Percentiles rank a stretch among this genome's conserved stretches.
phyloP scores from a whole-genome alignment of 2,113 vertebrate species.

The Motacilla alba region DNA sequence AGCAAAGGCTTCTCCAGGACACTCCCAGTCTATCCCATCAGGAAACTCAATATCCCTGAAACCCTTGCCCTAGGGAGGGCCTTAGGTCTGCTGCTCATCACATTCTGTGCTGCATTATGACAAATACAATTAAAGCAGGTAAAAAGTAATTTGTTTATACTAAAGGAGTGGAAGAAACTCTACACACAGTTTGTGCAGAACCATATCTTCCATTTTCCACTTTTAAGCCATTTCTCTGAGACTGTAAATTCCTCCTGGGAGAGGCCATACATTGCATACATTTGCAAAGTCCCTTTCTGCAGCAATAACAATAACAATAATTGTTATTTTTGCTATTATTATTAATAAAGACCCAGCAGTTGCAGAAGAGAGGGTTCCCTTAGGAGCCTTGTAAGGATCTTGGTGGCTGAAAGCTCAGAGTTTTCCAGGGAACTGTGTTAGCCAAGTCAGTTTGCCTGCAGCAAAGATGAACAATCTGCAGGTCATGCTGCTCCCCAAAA shows the following conservation, averaged over 20 bases:
- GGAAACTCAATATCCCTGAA: not conserved
- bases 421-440: not conserved
- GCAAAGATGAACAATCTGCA: not conserved
- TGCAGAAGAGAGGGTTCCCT: not conserved
- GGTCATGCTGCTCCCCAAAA: not conserved
- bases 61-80: not conserved
- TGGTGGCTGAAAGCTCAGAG: not conserved
- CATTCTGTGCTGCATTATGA: not conserved
- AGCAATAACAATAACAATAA: not conserved
- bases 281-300: not conserved
- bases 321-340: not conserved
- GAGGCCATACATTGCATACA: not conserved
- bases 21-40: not conserved
- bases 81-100: not conserved
- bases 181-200: not conserved
- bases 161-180: not conserved
- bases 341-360: not conserved
- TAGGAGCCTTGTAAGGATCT: not conserved
- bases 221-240: not conserved
- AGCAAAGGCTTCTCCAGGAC: not conserved
- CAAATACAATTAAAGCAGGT: not conserved
- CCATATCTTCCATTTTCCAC: not conserved
- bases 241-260: not conserved
- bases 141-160: not conserved
- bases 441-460: not conserved